Conservation (phyloP, 2,113 vertebrate species). For the Pterophyllum scalare region DNA sequence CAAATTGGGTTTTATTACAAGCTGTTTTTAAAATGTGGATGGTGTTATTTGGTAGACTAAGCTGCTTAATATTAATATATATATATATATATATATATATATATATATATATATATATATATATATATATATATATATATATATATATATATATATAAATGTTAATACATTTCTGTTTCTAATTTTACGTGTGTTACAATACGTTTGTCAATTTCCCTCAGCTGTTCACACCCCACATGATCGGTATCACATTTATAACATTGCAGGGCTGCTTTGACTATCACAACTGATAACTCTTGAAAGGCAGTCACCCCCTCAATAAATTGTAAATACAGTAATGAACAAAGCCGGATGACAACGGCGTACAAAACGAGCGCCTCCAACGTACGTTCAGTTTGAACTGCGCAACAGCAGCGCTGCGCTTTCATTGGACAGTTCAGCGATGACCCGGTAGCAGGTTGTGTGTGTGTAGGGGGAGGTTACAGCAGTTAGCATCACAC, state of each 20-base stretch:
- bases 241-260: accelerated
- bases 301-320: background rate
- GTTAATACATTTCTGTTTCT: background rate
- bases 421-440: constrained; percentile 51
- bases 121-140: too few species aligned
- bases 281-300: background rate
- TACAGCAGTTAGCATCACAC: constrained; percentile 46
- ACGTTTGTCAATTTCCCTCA: background rate
- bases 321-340: background rate
- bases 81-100: too few species aligned
- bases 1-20: background rate
- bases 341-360: accelerated
- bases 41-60: background rate
- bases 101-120: too few species aligned
- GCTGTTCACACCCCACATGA: background rate
- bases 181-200: background rate
- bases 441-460: constrained; percentile 25
- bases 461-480: background rate
- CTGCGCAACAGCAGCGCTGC: constrained; percentile 28
- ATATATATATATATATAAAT: background rate
- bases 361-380: background rate
- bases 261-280: background rate
- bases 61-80: too few species aligned
- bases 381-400: constrained; percentile 5
- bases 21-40: background rate